phyloP scores from a whole-genome alignment of 2,888 invertebrate species.

The Noctua fimbriata region DNA sequence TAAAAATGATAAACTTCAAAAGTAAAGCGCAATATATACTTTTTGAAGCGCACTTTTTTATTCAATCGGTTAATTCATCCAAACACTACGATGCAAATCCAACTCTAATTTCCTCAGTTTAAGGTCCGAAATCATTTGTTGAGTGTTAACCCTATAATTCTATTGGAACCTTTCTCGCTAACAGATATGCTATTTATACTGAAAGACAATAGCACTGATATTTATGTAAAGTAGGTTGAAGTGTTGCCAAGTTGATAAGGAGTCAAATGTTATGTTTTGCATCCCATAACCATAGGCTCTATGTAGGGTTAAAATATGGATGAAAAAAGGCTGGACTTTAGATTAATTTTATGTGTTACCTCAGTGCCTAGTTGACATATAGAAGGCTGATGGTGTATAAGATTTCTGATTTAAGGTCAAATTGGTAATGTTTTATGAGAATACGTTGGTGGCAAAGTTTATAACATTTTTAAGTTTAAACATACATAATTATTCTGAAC shows the following conservation, averaged over 20 bases:
- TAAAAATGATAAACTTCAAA: slow-evolving; percentile 69
- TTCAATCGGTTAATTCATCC: slow-evolving; percentile 26
- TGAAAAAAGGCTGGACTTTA: background rate
- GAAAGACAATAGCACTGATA: slow-evolving; percentile 58
- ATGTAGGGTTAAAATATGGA: slow-evolving; percentile 10
- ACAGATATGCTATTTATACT: slow-evolving; percentile 59
- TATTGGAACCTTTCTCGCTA: slow-evolving; percentile 41
- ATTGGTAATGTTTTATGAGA: slow-evolving; percentile 34
- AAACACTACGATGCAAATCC: slow-evolving; percentile 1
- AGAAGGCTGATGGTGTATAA: slow-evolving; percentile 11
- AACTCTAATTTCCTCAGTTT: accelerated
- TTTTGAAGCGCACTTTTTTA: slow-evolving; percentile 58
- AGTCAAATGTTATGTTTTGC: slow-evolving; percentile 34
- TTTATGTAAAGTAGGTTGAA: slow-evolving; percentile 48
- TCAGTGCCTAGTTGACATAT: slow-evolving; percentile 20
- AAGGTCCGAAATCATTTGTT: slow-evolving; percentile 28
- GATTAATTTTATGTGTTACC: slow-evolving; percentile 26
- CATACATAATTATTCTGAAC: background rate
- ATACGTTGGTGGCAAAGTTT: background rate
- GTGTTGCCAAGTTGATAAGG: slow-evolving; percentile 53
- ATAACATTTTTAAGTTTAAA: background rate
- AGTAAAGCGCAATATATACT: slow-evolving; percentile 65
- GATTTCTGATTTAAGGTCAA: slow-evolving; percentile 46
- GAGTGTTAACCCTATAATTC: slow-evolving; percentile 34
- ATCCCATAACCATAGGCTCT: slow-evolving; percentile 13